Evolutionary conservation across 2,888 invertebrate genomes (phyloP), one percentile per base, ranked within the genome.

Genomic region (Melanargia galathea): DNA sequence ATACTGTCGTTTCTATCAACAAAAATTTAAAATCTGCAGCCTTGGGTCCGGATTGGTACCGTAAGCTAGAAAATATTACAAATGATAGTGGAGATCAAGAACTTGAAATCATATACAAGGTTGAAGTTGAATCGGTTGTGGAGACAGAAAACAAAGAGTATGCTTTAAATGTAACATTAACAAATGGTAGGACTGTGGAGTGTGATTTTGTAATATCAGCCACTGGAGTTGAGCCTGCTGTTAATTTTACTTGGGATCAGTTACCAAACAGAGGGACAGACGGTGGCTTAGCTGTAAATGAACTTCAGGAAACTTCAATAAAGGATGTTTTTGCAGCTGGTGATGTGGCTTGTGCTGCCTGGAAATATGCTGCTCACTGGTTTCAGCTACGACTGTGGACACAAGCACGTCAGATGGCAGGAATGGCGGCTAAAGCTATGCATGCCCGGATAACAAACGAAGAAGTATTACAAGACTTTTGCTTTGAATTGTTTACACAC

Each of bases 361-460:
- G 98, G 98, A 79, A 90, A 6, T 80, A 91, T 66, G 94, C 96
- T 0, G 89, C 93, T 24, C 96, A 97, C 78, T 98, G 98, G 98
- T 96, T 97, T 82, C 96, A 98, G 91, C 96, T 99, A 95, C 93
- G 98, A 64, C 86, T 99, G 38, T 99, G 99, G 99, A 97, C 98
- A 0, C 99, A 99, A 87, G 99, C 99, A 0, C 92, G 98, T 60
- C 98, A 99, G 87, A 99, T 99, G 98, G 99, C 99, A 10, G 93
- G 94, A 60, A 98, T 97, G 92, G 98, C 97, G 24, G 99, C 97
- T 0, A 96, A 96, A 82, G 94, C 96, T 63, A 99, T 99, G 97
- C 93, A 93, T 66, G 93, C 93, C 0, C 86, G 86, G 68, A 78
- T 93, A 7, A 92, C 84, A 11, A 90, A 93, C 7, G 94, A 96